Base-by-base conservation (phyloP, 2,888 invertebrate genomes). In the Chrysolina haemoptera region DNA sequence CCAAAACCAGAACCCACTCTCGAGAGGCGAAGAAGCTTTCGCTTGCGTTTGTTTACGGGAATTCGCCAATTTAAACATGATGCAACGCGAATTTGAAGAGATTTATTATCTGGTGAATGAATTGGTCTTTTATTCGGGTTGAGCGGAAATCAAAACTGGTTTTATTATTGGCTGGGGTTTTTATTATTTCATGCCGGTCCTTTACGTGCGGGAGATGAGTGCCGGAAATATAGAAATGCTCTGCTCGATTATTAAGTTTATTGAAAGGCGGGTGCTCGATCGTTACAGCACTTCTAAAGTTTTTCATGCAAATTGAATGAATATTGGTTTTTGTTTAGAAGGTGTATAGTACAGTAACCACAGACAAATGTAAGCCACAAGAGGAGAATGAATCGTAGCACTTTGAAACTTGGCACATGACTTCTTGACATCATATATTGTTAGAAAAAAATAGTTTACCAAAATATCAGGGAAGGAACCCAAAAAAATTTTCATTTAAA, bases 1-100 rank as follows among this genome's bases (percentile, higher is more conserved):
- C 76, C 76, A 77, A 74, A 76, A 65, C 74, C 74, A 75, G 73
- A 74, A 74, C 73, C 78, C 79, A 79, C 79, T 80, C 76, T 80
- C 76, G 76, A 48, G 4, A 10, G 1, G 14, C 16, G 27, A 50
- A 35, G n/a, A 48, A 16, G 66, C 50, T 35, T 10, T 16, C 40
- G 63, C 35, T 50, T 27, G 48, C 50, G 18, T 74, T 75, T 75
- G 75, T 77, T 75, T 68, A 75, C 74, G 74, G 72, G 75, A 75
- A 75, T 74, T 72, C 62, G 75, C 77, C 71, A 71, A 76, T 72
- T 77, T 74, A 72, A 70, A 73, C 69, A 69, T 76, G 74, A 76
- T 72, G 71, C 71, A 76, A 76, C 69, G 65, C 62, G 18, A 48
- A 59, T 48, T 46, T 55, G 40, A 67, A 67, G 67, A 55, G 67